phyloP scores from a whole-genome alignment of 2,797 vertebrate species.

The Enteromius unitaeniatus region DNA sequence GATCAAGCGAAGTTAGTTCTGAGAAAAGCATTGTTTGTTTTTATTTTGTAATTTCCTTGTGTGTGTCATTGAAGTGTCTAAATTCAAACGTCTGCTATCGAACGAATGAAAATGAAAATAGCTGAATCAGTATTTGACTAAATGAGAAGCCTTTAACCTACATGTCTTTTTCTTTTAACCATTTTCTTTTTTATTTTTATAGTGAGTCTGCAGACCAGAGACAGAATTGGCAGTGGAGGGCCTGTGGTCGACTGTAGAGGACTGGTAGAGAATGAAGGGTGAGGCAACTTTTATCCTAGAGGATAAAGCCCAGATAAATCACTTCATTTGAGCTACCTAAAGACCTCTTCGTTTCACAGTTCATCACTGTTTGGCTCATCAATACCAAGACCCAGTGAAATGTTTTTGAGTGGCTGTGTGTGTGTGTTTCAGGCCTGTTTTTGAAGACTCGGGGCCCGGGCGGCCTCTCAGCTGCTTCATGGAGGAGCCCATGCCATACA shows the following conservation, averaged over 20 bases:
- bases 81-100: not conserved
- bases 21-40: conserved; percentile 8
- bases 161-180: conserved; percentile 2
- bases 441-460: conserved; percentile 86
- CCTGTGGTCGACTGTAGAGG: conserved; percentile 97
- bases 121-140: not conserved
- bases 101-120: not conserved
- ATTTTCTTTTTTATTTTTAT: conserved; percentile 33
- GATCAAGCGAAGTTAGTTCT: not conserved
- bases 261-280: conserved; percentile 96
- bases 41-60: not conserved
- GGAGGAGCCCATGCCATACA: conserved; percentile 93
- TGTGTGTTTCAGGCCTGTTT: conserved; percentile 78
- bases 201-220: conserved; percentile 98
- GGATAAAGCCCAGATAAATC: not conserved
- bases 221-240: conserved; percentile 92
- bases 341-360: not conserved
- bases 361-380: not conserved
- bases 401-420: not conserved
- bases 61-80: not conserved
- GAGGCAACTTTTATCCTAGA: conserved; percentile 64
- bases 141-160: not conserved
- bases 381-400: not conserved
- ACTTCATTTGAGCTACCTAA: not conserved
- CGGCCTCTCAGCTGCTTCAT: conserved; percentile 90